Evolutionary conservation across 2,888 invertebrate species (phyloP).

Genomic region (Cataglyphis albicans): DNA sequence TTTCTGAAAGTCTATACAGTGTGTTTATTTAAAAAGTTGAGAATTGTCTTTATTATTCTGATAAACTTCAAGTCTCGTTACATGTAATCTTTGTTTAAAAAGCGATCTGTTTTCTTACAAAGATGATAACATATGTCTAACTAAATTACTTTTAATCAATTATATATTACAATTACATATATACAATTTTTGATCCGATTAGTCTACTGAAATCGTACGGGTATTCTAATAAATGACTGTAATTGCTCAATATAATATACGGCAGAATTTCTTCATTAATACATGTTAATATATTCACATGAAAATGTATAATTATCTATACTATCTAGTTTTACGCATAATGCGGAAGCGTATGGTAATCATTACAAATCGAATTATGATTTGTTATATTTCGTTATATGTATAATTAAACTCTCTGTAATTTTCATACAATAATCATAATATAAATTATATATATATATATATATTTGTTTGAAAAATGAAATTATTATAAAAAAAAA

Average conservation of each 20-base stretch:
- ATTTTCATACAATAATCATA: slow-evolving; percentile 38
- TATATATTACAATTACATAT: slow-evolving; percentile 13
- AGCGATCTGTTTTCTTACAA: not conserved
- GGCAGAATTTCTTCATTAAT: slow-evolving; percentile 52
- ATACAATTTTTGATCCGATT: not conserved
- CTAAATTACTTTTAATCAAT: slow-evolving; percentile 47
- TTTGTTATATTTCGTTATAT: slow-evolving; percentile 34
- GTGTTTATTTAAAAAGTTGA: not conserved
- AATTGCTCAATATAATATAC: slow-evolving; percentile 44
- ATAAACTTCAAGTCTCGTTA: too few species aligned
- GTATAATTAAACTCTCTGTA: slow-evolving; percentile 35
- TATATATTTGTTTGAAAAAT: slow-evolving; percentile 7
- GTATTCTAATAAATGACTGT: slow-evolving; percentile 40
- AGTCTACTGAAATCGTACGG: slow-evolving; percentile 6
- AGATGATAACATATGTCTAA: slow-evolving; percentile 19
- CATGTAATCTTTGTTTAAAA: slow-evolving; percentile 1
- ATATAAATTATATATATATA: not conserved
- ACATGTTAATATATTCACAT: slow-evolving; percentile 50
- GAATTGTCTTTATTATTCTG: too few species aligned
- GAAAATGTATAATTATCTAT: slow-evolving; percentile 39
- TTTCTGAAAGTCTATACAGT: not conserved
- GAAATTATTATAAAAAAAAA: not conserved
- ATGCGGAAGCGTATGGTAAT: slow-evolving; percentile 48
- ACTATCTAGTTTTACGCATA: slow-evolving; percentile 45
- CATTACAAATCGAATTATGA: slow-evolving; percentile 36